Conservation (phyloP, 2,797 vertebrate genomes). For the Enteromius fasciolatus region DNA sequence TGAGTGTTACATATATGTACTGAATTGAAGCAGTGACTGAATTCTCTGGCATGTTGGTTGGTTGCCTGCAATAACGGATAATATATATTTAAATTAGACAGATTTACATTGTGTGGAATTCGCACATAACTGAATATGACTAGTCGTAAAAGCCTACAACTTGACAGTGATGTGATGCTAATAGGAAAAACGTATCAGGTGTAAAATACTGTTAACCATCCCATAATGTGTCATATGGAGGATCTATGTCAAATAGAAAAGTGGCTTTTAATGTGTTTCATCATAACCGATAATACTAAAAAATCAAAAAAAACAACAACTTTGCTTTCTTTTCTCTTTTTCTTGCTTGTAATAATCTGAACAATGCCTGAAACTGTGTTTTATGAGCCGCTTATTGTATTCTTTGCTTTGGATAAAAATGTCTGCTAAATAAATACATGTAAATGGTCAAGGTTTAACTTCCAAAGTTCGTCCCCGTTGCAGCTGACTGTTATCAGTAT, state of each 20-base stretch:
- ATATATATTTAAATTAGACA: slow-evolving; percentile 1
- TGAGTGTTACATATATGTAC: neutral
- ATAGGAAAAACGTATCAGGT: slow-evolving; percentile 7
- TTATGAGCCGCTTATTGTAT: too few species aligned
- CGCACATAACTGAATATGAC: slow-evolving; percentile 7
- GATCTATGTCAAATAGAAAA: neutral
- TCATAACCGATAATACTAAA: neutral
- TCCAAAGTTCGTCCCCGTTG: neutral
- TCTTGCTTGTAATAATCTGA: too few species aligned
- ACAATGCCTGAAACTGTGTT: too few species aligned
- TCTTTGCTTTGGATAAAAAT: too few species aligned
- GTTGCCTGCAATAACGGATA: neutral
- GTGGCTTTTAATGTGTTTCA: neutral
- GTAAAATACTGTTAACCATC: slow-evolving; percentile 4
- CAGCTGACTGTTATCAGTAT: neutral
- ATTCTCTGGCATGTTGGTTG: neutral
- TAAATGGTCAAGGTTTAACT: neutral
- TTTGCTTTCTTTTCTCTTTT: too few species aligned
- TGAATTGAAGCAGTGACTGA: neutral
- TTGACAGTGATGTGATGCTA: slow-evolving; percentile 34
- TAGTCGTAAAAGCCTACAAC: slow-evolving; percentile 40
- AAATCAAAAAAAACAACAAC: too few species aligned
- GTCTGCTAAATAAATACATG: too few species aligned
- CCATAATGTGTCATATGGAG: neutral
- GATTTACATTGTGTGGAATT: slow-evolving; percentile 20